These are phyloP conservation scores for Operophtera brumata DNA, from an alignment of 2,888 invertebrate genomes.

Conservation along the genomic window DNA sequence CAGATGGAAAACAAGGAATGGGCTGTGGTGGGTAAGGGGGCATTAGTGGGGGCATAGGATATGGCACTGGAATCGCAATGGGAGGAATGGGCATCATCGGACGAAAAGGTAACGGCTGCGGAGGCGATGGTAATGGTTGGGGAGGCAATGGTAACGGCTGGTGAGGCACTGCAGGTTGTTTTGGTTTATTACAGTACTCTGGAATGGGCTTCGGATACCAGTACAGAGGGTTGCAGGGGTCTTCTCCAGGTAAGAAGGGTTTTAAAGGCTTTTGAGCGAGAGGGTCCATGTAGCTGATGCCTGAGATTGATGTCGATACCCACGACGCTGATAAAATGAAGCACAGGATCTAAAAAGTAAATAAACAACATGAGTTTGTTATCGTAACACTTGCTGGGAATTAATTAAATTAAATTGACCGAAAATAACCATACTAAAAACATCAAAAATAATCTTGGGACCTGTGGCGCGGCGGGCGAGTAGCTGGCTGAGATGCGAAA, in stretches of 20 bases:
- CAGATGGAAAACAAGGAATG: constrained; percentile 8
- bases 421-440: too few relatives aligned
- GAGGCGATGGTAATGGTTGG: constrained; percentile 25
- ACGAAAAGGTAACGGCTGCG: constrained; percentile 14
- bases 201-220: constrained; percentile 58
- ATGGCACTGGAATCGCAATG: not conserved
- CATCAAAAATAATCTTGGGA: too few relatives aligned
- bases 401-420: not conserved
- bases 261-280: constrained; percentile 24
- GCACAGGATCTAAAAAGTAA: constrained; percentile 42
- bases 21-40: not conserved
- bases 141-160: constrained; percentile 29
- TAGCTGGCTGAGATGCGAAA: too few relatives aligned
- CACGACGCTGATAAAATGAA: constrained; percentile 27
- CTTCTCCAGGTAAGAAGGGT: constrained; percentile 30
- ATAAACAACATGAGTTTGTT: not conserved
- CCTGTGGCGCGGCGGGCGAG: too few relatives aligned
- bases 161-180: not conserved
- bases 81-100: constrained; percentile 25
- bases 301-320: constrained; percentile 45
- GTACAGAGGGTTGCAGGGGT: constrained; percentile 65
- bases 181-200: constrained; percentile 37
- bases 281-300: constrained; percentile 49
- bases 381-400: not conserved
- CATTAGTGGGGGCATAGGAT: not conserved